Percentiles rank a stretch among this genome's conserved stretches.
These are phyloP conservation scores for Trachops cirrhosus DNA, from an alignment of 2,797 vertebrate genomes.

Conservation along the genomic window DNA sequence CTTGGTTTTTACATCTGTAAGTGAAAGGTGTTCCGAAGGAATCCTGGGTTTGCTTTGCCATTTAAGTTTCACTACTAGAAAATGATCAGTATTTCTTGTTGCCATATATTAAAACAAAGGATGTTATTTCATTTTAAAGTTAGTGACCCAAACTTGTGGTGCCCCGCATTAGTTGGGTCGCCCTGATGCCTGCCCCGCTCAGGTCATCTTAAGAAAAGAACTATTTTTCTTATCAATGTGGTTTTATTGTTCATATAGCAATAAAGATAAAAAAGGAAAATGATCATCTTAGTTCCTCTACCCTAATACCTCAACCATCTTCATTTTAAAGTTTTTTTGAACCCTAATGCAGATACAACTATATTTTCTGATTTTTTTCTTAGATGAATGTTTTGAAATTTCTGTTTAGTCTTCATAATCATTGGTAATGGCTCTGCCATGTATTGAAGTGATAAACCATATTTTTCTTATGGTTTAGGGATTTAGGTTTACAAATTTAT, in stretches of 20 bases:
- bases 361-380: background rate
- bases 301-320: background rate
- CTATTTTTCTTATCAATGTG: background rate
- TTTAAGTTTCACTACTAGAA: background rate
- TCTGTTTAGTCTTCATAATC: background rate
- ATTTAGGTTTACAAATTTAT: background rate
- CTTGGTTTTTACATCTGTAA: background rate
- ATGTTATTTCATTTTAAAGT: background rate
- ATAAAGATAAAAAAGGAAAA: background rate
- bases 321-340: background rate
- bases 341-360: background rate
- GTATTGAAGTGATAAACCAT: background rate
- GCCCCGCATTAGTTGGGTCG: background rate
- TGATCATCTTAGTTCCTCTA: background rate
- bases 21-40: background rate
- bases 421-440: background rate
- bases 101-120: background rate
- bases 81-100: background rate
- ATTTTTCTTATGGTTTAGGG: constrained; percentile 2
- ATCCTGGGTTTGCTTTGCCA: background rate
- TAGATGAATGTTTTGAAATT: background rate
- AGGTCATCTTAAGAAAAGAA: background rate
- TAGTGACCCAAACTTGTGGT: background rate
- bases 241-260: background rate
- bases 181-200: background rate